Evolutionary conservation across 2,888 invertebrate species (phyloP).

Genomic region (Scrobipalpa costella): DNA sequence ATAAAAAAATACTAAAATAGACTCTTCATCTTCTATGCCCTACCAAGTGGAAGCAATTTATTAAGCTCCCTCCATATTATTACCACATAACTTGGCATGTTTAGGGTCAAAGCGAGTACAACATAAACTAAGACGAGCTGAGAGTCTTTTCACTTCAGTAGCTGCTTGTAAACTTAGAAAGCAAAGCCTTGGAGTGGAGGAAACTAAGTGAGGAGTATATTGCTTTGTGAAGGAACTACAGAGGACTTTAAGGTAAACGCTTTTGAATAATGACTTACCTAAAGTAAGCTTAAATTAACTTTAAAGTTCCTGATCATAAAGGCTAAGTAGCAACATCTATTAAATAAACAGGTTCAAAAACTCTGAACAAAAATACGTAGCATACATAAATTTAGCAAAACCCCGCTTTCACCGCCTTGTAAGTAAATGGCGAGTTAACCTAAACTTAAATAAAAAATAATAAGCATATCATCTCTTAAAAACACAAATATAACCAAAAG

Average conservation of each 20-base stretch:
- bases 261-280: neutral
- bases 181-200: neutral
- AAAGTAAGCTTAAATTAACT: too few relatives aligned
- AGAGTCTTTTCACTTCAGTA: constrained; percentile 7
- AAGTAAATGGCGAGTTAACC: too few relatives aligned
- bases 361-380: too few relatives aligned
- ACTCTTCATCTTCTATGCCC: too few relatives aligned
- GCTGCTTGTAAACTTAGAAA: neutral
- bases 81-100: neutral
- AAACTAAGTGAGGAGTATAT: neutral
- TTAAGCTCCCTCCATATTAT: neutral
- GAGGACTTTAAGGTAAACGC: neutral
- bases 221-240: neutral
- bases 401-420: too few relatives aligned
- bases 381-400: too few relatives aligned
- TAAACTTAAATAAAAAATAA: too few relatives aligned
- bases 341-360: too few relatives aligned
- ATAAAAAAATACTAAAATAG: too few relatives aligned
- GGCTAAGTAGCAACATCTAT: too few relatives aligned
- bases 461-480: too few relatives aligned
- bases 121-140: constrained; percentile 1
- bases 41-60: neutral
- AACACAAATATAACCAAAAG: constrained; percentile 41
- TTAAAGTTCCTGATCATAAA: too few relatives aligned
- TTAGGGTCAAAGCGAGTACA: constrained; percentile 3